Percentiles rank a stretch among this genome's conserved stretches.
Conservation (phyloP, 2,113 vertebrate species). For the Notothenia rossii region DNA sequence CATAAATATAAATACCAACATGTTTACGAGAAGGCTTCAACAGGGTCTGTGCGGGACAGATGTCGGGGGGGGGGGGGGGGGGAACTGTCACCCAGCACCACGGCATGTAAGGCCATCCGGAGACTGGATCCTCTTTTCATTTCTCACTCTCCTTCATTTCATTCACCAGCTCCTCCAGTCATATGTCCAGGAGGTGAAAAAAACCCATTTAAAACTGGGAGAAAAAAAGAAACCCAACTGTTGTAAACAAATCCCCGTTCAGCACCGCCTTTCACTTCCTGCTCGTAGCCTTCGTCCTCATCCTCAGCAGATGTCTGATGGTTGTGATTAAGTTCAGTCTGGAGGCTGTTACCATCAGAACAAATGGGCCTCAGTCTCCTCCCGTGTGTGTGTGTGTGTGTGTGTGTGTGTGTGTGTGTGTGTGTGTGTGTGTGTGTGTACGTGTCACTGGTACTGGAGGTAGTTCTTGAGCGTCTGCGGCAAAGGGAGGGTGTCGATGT, state of each 20-base stretch:
- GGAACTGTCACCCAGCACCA: slow-evolving; percentile 7
- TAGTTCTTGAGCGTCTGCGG: slow-evolving; percentile 97
- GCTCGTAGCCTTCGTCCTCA: not conserved
- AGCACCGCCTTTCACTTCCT: slow-evolving; percentile 23
- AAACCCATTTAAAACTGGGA: slow-evolving; percentile 35
- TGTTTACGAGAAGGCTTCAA: slow-evolving; percentile 33
- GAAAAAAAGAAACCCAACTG: not conserved
- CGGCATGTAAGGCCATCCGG: slow-evolving; percentile 18
- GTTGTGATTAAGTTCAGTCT: slow-evolving; percentile 3
- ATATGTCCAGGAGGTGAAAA: slow-evolving; percentile 12
- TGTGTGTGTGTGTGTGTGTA: slow-evolving; percentile 47
- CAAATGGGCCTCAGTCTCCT: slow-evolving; percentile 2
- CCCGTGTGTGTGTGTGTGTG: too few species aligned
- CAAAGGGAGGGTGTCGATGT: slow-evolving; percentile 93
- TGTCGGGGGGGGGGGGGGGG: slow-evolving; percentile 10
- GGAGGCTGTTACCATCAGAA: slow-evolving; percentile 25
- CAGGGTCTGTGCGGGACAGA: slow-evolving; percentile 28
- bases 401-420: slow-evolving; percentile 46
- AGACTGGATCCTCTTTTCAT: slow-evolving; percentile 7
- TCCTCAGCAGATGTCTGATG: slow-evolving; percentile 33
- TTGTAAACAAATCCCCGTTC: slow-evolving; percentile 61
- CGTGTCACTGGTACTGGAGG: slow-evolving; percentile 95
- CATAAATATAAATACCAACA: slow-evolving; percentile 66
- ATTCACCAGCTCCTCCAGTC: slow-evolving; percentile 16
- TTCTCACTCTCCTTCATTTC: slow-evolving; percentile 5